These are phyloP conservation scores for Ptiloglossa arizonensis DNA, from an alignment of 1,140 invertebrate genomes.

Conservation along the genomic window DNA sequence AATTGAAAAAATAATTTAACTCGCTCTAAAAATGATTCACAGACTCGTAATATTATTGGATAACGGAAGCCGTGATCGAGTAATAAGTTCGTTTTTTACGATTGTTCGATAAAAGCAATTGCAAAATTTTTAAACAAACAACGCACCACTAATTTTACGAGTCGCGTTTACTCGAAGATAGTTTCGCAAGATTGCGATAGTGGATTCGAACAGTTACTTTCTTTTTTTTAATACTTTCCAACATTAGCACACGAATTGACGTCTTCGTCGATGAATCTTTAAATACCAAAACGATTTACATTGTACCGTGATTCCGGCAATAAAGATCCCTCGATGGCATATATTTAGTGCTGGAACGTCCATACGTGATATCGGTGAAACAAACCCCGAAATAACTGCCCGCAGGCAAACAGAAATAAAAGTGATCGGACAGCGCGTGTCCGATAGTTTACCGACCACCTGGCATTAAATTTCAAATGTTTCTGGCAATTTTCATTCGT, in stretches of 20 bases:
- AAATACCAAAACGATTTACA: constrained; percentile 4
- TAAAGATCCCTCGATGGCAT: not conserved
- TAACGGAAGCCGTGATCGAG: too few relatives aligned
- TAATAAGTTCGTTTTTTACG: too few relatives aligned
- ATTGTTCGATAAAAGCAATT: too few relatives aligned
- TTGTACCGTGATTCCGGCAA: constrained; percentile 1
- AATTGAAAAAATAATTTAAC: too few relatives aligned
- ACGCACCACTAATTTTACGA: too few relatives aligned
- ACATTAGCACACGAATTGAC: not conserved
- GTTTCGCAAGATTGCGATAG: too few relatives aligned
- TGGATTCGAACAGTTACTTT: too few relatives aligned
- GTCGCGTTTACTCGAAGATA: too few relatives aligned
- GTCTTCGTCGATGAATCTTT: not conserved
- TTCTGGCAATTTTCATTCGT: constrained; percentile 2
- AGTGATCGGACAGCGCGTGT: constrained; percentile 11
- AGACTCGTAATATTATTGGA: too few relatives aligned
- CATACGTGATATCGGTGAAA: constrained; percentile 25
- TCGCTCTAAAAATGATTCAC: too few relatives aligned
- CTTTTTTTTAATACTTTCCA: too few relatives aligned
- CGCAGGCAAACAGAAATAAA: constrained; percentile 44
- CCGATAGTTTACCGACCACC: constrained; percentile 17
- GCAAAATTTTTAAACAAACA: too few relatives aligned
- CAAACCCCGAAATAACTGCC: constrained; percentile 38
- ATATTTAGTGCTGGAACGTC: constrained; percentile 25
- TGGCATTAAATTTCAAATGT: constrained; percentile 5